Percentiles rank a stretch among this genome's conserved stretches.
These are phyloP conservation scores for Hemichromis elongatus DNA, from an alignment of 2,113 vertebrate species.

Conservation along the genomic window DNA sequence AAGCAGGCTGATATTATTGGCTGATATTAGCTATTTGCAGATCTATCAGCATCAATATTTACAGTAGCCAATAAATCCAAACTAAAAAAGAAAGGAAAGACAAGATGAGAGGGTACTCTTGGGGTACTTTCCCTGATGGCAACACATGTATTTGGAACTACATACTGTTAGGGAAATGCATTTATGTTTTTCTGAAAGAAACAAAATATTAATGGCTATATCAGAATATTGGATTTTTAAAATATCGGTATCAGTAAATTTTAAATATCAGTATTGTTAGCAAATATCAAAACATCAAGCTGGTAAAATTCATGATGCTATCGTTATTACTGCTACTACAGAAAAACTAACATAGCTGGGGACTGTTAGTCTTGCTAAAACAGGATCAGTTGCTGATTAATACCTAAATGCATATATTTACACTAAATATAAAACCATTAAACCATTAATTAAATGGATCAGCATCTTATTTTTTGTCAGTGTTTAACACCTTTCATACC, in stretches of 20 bases:
- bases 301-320: neutral
- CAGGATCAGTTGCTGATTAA: neutral
- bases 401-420: neutral
- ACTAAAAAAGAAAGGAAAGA: neutral
- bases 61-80: neutral
- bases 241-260: neutral
- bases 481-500: conserved; percentile 24
- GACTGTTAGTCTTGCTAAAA: neutral
- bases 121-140: neutral
- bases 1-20: neutral
- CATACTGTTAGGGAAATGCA: neutral
- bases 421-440: neutral
- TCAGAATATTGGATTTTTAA: neutral
- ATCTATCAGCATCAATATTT: neutral
- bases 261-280: neutral
- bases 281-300: neutral
- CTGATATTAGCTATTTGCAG: neutral
- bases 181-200: neutral
- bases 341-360: neutral
- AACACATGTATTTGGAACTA: neutral
- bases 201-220: neutral
- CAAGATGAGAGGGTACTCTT: neutral
- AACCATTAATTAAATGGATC: neutral
- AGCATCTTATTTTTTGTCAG: neutral
- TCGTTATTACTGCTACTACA: neutral